phyloP scores from a whole-genome alignment of 1,140 invertebrate genomes.

The Sitobion miscanthi region DNA sequence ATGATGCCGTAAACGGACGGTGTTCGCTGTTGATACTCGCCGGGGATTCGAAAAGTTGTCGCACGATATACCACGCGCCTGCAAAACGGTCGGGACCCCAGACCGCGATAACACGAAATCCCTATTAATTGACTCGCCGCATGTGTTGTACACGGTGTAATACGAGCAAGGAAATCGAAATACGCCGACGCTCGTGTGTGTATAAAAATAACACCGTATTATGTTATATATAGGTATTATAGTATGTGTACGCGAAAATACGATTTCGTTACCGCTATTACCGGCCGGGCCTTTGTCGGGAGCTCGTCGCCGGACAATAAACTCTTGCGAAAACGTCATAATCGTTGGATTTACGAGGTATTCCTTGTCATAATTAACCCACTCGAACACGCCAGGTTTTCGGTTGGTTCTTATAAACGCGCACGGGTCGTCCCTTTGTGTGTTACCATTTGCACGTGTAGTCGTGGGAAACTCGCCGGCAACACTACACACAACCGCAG shows the following conservation, averaged over 20 bases:
- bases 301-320: background rate
- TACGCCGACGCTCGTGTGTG: background rate
- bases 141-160: background rate
- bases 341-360: background rate
- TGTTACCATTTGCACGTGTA: conserved; percentile 5
- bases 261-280: background rate
- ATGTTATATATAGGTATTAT: background rate
- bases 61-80: background rate
- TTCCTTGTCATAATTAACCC: background rate
- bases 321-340: background rate
- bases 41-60: background rate
- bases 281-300: background rate
- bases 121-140: background rate
- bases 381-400: background rate
- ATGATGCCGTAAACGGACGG: background rate
- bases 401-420: background rate
- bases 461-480: conserved; percentile 31
- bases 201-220: background rate
- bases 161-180: background rate
- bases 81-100: background rate
- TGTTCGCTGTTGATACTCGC: background rate
- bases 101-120: background rate
- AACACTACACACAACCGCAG: background rate
- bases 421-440: background rate
- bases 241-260: background rate